Evolutionary conservation across 2,888 invertebrate species (phyloP), one percentile per base, ranked within the genome.

Genomic region (Luperina testacea): DNA sequence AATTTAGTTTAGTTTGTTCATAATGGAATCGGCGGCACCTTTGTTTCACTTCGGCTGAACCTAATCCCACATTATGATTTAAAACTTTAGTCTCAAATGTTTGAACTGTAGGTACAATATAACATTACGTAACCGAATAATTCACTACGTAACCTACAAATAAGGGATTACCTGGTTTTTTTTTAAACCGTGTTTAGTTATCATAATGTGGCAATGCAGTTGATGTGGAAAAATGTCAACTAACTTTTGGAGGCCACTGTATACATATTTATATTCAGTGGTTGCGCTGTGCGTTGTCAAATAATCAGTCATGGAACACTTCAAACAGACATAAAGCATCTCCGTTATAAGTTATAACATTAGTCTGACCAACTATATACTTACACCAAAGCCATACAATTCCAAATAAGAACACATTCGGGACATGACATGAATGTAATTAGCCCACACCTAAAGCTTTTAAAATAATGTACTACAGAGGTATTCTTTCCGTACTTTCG

Each of bases 401-500:
- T 71, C 61, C 69, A 68, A 71, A 78, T 63, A 45, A 32, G 67
- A 59, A 75, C 24, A 61, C 48, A 68, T 79, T 73, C 11, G 27
- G n/a, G 78, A 42, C 81, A 73, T 48, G 77, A 78, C 65, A 59
- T 70, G 79, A 75, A 79, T 82, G 45, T 71, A 77, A 82, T 82
- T 72, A 64, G 83, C 53, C 80, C 80, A 82, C 78, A 83, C 82
- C 79, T 70, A 71, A 53, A 79, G 67, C 73, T 64, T 72, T 72
- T 80, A 78, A 70, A 81, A 86, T 82, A 86, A 83, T 78, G 70
- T 81, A 70, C 75, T 73, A 79, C 76, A 81, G 76, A 81, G 77
- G 83, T 83, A 75, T 90, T 85, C 87, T 87, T 88, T 81, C 75
- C 78, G 84, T 83, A 78, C 85, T 91, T 91, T 91, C 88, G 90